phyloP scores from a whole-genome alignment of 2,888 invertebrate species.

The Ectemnius cavifrons region DNA sequence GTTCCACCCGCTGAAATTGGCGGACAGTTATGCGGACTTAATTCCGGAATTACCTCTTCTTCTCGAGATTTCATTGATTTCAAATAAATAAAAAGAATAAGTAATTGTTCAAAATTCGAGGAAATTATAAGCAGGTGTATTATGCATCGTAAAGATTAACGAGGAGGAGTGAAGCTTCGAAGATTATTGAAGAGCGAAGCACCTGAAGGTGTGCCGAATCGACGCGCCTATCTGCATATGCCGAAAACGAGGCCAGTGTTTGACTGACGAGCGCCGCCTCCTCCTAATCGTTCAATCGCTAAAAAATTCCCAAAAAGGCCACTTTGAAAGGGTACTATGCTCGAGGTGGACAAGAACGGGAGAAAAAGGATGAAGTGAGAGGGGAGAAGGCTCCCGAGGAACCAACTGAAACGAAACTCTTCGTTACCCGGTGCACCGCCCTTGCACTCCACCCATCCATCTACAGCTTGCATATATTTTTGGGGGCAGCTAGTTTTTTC shows the following conservation, averaged over 20 bases:
- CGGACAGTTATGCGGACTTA: too few relatives aligned
- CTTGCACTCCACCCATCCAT: conserved; percentile 74
- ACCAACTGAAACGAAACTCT: conserved; percentile 66
- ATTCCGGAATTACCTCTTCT: too few relatives aligned
- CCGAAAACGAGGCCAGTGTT: conserved; percentile 57
- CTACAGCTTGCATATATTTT: conserved; percentile 73
- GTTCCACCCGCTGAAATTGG: too few relatives aligned
- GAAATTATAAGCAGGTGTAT: too few relatives aligned
- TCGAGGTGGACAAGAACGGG: conserved; percentile 13
- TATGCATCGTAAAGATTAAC: too few relatives aligned
- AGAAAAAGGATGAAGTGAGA: conserved; percentile 1
- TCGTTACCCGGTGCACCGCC: conserved; percentile 68
- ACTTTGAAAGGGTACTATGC: conserved; percentile 6
- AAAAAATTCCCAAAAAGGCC: conserved; percentile 69
- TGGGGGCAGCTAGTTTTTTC: conserved; percentile 68
- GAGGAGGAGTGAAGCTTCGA: too few relatives aligned
- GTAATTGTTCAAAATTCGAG: too few relatives aligned
- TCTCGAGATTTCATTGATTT: too few relatives aligned
- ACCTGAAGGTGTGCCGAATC: background rate
- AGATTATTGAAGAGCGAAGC: too few relatives aligned
- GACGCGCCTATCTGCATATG: conserved; percentile 57
- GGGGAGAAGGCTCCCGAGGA: conserved; percentile 54
- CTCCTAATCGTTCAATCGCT: conserved; percentile 73
- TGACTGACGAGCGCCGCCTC: conserved; percentile 70
- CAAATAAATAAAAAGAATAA: too few relatives aligned